Conservation (phyloP, 1,140 invertebrate species). For the Megalonaias nervosa region DNA sequence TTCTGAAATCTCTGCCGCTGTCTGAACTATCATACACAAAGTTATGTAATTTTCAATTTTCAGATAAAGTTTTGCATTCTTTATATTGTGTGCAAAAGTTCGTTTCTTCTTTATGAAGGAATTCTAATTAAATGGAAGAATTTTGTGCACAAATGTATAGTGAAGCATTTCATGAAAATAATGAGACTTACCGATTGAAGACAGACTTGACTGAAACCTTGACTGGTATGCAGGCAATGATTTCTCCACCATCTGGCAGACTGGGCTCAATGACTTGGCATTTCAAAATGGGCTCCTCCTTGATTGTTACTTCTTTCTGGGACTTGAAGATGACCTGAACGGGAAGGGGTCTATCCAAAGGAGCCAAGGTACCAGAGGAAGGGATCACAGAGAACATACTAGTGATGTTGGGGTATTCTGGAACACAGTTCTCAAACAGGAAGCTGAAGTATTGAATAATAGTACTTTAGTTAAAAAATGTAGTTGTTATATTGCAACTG, state of each 20-base stretch:
- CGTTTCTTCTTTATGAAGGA: too few relatives aligned
- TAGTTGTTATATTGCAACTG: too few relatives aligned
- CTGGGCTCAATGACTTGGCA: constrained; percentile 71
- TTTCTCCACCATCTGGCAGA: constrained; percentile 64
- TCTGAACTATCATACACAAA: too few relatives aligned
- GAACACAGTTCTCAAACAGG: constrained; percentile 61
- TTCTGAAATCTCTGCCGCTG: too few relatives aligned
- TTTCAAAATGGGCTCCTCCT: constrained; percentile 67
- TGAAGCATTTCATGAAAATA: neutral
- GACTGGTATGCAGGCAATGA: constrained; percentile 71
- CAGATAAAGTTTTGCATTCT: too few relatives aligned
- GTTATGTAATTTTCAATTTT: too few relatives aligned
- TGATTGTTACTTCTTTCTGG: constrained; percentile 63
- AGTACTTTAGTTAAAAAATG: too few relatives aligned
- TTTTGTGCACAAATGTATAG: neutral
- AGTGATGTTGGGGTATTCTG: constrained; percentile 52
- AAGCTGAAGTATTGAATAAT: constrained; percentile 50
- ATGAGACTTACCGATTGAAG: constrained; percentile 68
- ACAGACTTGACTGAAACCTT: constrained; percentile 69
- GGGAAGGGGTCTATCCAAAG: constrained; percentile 65
- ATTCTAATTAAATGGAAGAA: neutral
- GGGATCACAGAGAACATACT: constrained; percentile 66
- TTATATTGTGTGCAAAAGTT: too few relatives aligned
- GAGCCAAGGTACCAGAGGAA: constrained; percentile 56
- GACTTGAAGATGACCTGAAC: constrained; percentile 68